Percentiles rank a stretch among this genome's conserved stretches.
phyloP scores from a whole-genome alignment of 2,113 vertebrate genomes.

The Ivindomyrus marchei region DNA sequence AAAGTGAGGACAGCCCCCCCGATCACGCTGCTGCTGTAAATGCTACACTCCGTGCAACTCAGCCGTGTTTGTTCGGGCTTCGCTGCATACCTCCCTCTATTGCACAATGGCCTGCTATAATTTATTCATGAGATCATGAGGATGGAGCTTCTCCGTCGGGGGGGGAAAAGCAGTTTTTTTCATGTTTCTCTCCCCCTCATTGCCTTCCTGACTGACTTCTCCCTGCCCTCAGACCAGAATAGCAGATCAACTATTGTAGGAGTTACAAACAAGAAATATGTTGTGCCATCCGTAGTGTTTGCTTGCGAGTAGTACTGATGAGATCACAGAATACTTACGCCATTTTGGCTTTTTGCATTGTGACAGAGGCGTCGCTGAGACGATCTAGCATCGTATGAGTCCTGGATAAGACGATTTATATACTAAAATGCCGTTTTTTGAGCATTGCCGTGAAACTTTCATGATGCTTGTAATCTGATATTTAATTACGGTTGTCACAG shows the following conservation, averaged over 20 bases:
- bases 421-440: background rate
- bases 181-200: slow-evolving; percentile 46
- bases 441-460: background rate
- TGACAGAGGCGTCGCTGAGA: background rate
- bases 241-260: slow-evolving; percentile 40
- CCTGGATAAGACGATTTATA: slow-evolving; percentile 17
- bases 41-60: slow-evolving; percentile 22
- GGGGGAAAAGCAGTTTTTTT: slow-evolving; percentile 36
- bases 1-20: slow-evolving; percentile 12
- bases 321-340: background rate
- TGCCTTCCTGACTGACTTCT: slow-evolving; percentile 47
- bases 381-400: background rate
- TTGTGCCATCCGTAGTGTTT: slow-evolving; percentile 4
- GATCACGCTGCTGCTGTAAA: background rate
- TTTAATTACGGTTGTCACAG: background rate
- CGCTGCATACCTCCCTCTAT: slow-evolving; percentile 50
- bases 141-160: slow-evolving; percentile 52
- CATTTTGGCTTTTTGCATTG: slow-evolving; percentile 28
- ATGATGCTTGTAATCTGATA: background rate
- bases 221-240: slow-evolving; percentile 46
- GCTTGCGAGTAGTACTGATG: background rate
- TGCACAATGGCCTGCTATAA: slow-evolving; percentile 60
- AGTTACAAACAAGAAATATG: slow-evolving; percentile 19
- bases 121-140: slow-evolving; percentile 68
- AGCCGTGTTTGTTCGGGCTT: slow-evolving; percentile 40